Conservation (phyloP, 2,113 vertebrate species). For the Podiceps cristatus region DNA sequence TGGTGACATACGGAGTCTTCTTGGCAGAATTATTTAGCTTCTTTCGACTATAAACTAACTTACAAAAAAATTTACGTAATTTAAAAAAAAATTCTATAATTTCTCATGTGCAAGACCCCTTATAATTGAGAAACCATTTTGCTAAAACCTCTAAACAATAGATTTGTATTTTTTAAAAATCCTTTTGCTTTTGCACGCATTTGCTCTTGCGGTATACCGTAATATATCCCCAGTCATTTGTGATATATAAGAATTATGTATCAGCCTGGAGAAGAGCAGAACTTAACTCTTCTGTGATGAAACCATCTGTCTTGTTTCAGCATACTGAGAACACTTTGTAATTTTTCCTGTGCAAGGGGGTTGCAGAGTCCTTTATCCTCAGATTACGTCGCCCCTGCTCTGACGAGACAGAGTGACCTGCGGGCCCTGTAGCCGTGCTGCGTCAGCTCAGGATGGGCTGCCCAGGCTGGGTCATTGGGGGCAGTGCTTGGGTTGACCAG, state of each 20-base stretch:
- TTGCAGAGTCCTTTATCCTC: neutral
- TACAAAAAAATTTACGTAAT: neutral
- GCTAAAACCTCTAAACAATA: neutral
- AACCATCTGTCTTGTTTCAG: neutral
- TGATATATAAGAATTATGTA: accelerated
- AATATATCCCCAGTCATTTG: neutral
- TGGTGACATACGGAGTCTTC: neutral
- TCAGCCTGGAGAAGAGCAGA: neutral
- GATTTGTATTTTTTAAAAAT: neutral
- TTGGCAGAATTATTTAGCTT: neutral
- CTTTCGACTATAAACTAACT: neutral
- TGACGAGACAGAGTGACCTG: neutral
- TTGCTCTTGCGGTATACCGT: neutral
- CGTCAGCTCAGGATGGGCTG: neutral
- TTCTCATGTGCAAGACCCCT: neutral
- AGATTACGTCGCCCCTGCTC: accelerated
- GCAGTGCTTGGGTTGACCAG: neutral
- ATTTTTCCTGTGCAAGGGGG: neutral
- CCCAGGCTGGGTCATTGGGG: neutral
- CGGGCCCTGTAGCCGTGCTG: neutral
- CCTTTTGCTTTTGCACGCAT: accelerated
- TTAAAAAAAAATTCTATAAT: neutral
- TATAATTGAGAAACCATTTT: neutral
- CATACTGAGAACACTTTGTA: neutral
- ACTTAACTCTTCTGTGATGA: neutral